Percentiles rank a stretch among this genome's conserved stretches.
phyloP scores from a whole-genome alignment of 2,888 invertebrate genomes.

The Epinotia nisella region DNA sequence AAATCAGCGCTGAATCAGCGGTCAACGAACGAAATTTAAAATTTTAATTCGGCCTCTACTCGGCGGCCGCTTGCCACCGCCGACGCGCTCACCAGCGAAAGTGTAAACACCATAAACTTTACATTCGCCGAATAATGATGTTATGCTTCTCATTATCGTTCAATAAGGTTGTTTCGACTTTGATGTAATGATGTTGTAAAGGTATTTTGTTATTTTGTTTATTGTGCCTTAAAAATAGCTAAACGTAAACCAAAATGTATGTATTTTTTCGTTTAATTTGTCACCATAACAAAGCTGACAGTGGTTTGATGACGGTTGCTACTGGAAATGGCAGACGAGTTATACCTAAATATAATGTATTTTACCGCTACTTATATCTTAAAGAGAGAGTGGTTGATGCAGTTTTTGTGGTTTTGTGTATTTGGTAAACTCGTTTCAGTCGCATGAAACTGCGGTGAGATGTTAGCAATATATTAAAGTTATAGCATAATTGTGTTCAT shows the following conservation, averaged over 20 bases:
- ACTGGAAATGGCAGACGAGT: too few species aligned
- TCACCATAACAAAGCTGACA: not conserved
- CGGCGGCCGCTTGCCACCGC: not conserved
- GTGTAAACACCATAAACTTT: constrained; percentile 28
- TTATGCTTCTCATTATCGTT: not conserved
- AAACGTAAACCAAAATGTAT: not conserved
- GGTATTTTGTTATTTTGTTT: not conserved
- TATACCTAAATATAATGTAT: too few species aligned
- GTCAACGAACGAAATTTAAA: constrained; percentile 26
- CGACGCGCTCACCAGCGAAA: constrained; percentile 17
- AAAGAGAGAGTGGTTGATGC: too few species aligned
- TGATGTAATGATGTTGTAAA: not conserved
- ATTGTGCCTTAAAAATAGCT: not conserved
- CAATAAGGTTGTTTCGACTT: not conserved
- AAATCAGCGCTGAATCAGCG: constrained; percentile 15
- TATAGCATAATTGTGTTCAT: not conserved
- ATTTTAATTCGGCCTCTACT: constrained; percentile 5
- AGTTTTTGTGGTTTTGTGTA: not conserved
- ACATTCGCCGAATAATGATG: constrained; percentile 21
- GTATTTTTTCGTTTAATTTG: not conserved
- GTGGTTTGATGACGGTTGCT: too few species aligned
- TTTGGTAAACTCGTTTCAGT: not conserved
- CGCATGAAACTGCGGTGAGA: not conserved
- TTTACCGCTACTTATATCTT: too few species aligned
- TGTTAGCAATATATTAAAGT: not conserved